Evolutionary conservation across 2,113 vertebrate species (phyloP).

Genomic region (Xiphophorus couchianus): DNA sequence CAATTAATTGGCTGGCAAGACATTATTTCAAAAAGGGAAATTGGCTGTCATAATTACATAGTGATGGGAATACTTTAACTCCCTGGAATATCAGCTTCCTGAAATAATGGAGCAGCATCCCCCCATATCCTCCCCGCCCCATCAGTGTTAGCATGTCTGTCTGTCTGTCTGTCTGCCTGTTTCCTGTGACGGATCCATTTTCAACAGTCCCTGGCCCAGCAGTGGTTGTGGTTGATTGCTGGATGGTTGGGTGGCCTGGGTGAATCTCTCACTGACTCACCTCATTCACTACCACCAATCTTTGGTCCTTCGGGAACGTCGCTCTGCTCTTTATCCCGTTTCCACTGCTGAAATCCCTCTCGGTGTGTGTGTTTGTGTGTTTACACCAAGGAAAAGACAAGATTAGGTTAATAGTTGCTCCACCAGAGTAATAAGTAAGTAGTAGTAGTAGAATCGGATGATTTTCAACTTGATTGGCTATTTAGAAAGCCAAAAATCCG

Average conservation of each 20-base stretch:
- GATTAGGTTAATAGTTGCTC: slow-evolving; percentile 22
- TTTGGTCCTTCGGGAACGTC: slow-evolving; percentile 46
- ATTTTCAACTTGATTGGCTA: not conserved
- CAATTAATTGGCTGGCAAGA: slow-evolving; percentile 81
- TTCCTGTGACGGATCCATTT: slow-evolving; percentile 80
- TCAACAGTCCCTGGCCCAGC: slow-evolving; percentile 65
- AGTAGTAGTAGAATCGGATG: not conserved
- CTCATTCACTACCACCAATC: slow-evolving; percentile 32
- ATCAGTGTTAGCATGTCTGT: slow-evolving; percentile 64
- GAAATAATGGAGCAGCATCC: slow-evolving; percentile 73
- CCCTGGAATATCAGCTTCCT: slow-evolving; percentile 81
- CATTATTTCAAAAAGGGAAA: slow-evolving; percentile 83
- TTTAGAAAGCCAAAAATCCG: not conserved
- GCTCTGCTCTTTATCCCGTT: slow-evolving; percentile 45
- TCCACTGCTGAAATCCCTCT: slow-evolving; percentile 16
- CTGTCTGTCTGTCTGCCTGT: slow-evolving; percentile 52
- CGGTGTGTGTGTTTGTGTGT: slow-evolving; percentile 11
- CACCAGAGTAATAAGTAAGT: slow-evolving; percentile 30
- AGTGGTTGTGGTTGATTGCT: slow-evolving; percentile 46
- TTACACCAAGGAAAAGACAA: slow-evolving; percentile 34
- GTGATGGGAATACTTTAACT: slow-evolving; percentile 81
- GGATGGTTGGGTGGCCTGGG: slow-evolving; percentile 51
- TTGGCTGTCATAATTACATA: slow-evolving; percentile 82
- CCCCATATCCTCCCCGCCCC: slow-evolving; percentile 45
- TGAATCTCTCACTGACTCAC: slow-evolving; percentile 38